phyloP scores from a whole-genome alignment of 2,113 vertebrate species.

The Anguilla rostrata region DNA sequence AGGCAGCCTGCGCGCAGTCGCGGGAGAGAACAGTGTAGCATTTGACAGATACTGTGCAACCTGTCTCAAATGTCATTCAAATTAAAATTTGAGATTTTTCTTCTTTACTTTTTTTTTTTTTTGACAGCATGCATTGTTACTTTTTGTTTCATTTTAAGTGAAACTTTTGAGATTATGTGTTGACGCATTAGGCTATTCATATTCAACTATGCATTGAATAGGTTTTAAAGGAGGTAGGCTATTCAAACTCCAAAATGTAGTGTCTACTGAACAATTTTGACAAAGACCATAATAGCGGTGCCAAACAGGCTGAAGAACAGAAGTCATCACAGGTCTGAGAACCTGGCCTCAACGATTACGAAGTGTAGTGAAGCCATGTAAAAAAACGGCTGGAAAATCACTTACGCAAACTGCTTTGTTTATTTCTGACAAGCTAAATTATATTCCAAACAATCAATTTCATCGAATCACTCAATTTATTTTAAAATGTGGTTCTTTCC shows the following conservation, averaged over 20 bases:
- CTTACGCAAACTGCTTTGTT: too few relatives aligned
- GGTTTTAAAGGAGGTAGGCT: neutral
- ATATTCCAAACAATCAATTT: too few relatives aligned
- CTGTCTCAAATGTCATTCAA: conserved; percentile 74
- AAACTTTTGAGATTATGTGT: conserved; percentile 40
- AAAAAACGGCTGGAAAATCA: too few relatives aligned
- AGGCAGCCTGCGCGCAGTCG: conserved; percentile 80
- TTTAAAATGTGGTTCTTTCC: too few relatives aligned
- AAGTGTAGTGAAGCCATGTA: too few relatives aligned
- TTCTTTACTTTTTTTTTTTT: neutral
- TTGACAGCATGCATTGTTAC: neutral
- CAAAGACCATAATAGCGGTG: too few relatives aligned
- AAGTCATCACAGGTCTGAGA: too few relatives aligned
- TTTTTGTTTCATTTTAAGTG: neutral
- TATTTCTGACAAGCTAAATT: too few relatives aligned
- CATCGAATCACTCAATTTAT: too few relatives aligned
- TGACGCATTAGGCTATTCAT: conserved; percentile 47
- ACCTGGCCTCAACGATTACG: too few relatives aligned
- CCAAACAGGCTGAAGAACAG: too few relatives aligned
- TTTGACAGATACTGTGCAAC: conserved; percentile 79
- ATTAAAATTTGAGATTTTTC: conserved; percentile 68
- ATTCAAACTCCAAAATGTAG: neutral
- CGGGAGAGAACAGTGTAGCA: conserved; percentile 57
- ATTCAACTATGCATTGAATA: conserved; percentile 30
- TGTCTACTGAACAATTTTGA: neutral